phyloP scores from a whole-genome alignment of 2,113 vertebrate species.

The Chroicocephalus ridibundus region DNA sequence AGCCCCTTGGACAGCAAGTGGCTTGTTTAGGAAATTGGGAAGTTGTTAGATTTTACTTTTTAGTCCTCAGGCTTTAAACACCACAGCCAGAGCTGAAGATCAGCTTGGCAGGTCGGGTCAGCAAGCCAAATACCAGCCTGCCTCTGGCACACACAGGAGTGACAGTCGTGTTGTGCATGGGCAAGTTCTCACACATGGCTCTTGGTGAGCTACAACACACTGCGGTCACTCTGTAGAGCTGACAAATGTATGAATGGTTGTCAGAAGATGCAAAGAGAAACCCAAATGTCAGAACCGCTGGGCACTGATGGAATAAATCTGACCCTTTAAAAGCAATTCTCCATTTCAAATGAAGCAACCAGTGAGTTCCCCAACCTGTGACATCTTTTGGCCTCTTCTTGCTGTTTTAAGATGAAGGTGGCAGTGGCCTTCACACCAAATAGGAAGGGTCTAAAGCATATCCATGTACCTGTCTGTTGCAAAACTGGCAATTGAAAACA shows the following conservation, averaged over 20 bases:
- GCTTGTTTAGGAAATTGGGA: neutral
- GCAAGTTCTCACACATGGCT: neutral
- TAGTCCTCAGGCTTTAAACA: neutral
- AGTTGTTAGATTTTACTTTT: neutral
- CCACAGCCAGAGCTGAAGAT: neutral
- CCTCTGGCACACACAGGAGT: neutral
- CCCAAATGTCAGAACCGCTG: neutral
- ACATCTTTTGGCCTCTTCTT: neutral
- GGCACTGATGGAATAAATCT: neutral
- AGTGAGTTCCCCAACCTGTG: neutral
- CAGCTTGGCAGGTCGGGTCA: neutral
- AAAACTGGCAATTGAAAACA: neutral
- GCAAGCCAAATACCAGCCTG: neutral
- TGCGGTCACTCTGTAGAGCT: neutral
- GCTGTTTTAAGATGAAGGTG: neutral
- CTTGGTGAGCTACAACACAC: neutral
- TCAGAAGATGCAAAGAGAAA: neutral
- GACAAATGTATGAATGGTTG: neutral
- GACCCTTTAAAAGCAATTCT: neutral
- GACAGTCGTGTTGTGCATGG: fast-evolving
- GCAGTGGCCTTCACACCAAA: neutral
- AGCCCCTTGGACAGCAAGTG: neutral
- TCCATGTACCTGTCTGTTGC: neutral
- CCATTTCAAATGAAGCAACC: neutral
- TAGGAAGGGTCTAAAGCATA: neutral